Evolutionary conservation across 2,797 vertebrate genomes (phyloP).

Genomic region (Cryptoprocta ferox): DNA sequence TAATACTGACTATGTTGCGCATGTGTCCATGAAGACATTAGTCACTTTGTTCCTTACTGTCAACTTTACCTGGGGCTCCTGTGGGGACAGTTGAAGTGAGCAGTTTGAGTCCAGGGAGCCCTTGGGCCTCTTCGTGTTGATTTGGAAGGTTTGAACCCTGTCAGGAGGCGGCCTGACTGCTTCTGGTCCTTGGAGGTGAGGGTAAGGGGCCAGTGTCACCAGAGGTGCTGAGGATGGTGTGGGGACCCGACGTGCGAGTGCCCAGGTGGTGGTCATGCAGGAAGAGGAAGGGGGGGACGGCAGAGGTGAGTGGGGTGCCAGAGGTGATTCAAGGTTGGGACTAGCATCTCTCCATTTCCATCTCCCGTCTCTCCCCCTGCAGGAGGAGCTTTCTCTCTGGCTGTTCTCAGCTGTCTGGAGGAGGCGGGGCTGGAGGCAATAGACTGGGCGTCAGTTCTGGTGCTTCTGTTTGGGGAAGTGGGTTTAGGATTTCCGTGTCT

Average conservation of each 20-base stretch:
- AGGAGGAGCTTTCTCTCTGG: neutral
- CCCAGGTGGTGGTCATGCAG: neutral
- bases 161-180: neutral
- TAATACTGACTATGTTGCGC: neutral
- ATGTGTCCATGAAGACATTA: neutral
- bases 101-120: neutral
- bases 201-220: neutral
- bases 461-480: neutral
- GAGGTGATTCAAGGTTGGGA: neutral
- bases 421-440: neutral
- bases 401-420: neutral
- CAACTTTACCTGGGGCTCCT: neutral
- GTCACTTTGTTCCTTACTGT: neutral
- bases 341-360: neutral
- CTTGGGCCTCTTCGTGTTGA: neutral
- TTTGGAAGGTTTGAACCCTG: neutral
- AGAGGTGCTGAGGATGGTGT: accelerated
- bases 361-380: neutral
- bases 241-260: neutral
- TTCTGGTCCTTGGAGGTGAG: neutral
- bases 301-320: too few relatives aligned
- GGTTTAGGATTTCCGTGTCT: neutral
- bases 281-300: neutral
- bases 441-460: neutral
- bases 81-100: neutral